phyloP scores from a whole-genome alignment of 2,113 vertebrate genomes.

The Todiramphus chloris region DNA sequence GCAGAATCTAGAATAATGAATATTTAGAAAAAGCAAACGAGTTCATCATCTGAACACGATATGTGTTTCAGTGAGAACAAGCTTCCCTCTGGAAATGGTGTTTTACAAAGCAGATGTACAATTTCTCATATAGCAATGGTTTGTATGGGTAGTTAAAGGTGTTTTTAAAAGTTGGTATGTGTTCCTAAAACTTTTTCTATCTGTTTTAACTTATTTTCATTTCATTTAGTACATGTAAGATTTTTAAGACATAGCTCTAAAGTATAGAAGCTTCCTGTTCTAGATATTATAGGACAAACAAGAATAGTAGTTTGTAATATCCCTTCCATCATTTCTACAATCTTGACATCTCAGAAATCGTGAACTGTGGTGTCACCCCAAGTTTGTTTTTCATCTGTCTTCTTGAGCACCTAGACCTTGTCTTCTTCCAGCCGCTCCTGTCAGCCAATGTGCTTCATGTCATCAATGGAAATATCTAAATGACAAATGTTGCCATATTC shows the following conservation, averaged over 20 bases:
- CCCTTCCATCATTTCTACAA: background rate
- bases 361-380: background rate
- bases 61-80: background rate
- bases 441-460: background rate
- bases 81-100: background rate
- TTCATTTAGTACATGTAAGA: background rate
- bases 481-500: background rate
- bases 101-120: background rate
- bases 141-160: background rate
- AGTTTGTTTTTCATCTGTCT: background rate
- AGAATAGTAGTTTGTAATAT: background rate
- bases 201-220: background rate
- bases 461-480: background rate
- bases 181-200: conserved; percentile 1
- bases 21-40: background rate
- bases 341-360: background rate
- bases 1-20: conserved; percentile 11
- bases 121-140: background rate
- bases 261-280: background rate
- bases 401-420: background rate
- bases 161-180: background rate
- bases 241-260: background rate
- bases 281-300: background rate
- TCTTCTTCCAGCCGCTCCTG: background rate
- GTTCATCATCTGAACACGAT: background rate